These are phyloP conservation scores for Catocala fraxini DNA, from an alignment of 2,888 invertebrate genomes.

Conservation along the genomic window DNA sequence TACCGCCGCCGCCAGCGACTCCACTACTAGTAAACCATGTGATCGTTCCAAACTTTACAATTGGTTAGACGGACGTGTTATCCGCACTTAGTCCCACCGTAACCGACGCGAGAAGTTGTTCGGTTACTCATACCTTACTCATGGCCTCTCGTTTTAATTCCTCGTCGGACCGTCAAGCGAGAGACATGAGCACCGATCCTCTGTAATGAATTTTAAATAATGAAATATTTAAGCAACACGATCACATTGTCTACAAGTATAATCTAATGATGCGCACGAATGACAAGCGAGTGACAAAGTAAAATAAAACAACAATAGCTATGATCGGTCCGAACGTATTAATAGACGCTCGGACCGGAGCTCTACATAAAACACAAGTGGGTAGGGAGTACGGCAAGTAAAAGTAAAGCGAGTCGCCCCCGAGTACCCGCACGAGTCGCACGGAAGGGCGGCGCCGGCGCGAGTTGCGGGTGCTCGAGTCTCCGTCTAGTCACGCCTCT, in stretches of 20 bases:
- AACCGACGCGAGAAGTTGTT: too few species aligned
- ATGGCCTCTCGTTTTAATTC: too few species aligned
- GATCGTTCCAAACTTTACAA: too few species aligned
- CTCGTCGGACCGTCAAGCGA: too few species aligned
- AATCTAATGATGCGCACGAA: neutral
- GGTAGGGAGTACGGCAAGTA: slow-evolving; percentile 27
- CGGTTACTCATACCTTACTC: too few species aligned
- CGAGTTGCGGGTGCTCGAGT: slow-evolving; percentile 36
- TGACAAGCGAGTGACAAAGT: neutral
- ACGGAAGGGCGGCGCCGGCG: slow-evolving; percentile 84
- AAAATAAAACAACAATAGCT: slow-evolving; percentile 2
- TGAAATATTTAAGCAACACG: too few species aligned
- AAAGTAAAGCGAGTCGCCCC: slow-evolving; percentile 29
- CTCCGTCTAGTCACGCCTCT: slow-evolving; percentile 38
- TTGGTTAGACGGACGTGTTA: too few species aligned
- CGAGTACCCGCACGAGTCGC: slow-evolving; percentile 29
- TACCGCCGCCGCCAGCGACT: neutral
- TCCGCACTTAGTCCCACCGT: too few species aligned
- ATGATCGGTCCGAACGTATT: neutral
- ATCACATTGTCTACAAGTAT: too few species aligned
- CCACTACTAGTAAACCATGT: neutral
- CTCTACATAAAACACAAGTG: slow-evolving; percentile 9
- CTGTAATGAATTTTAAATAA: too few species aligned
- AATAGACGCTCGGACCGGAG: neutral
- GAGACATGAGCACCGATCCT: too few species aligned